A percentile compares a stretch with the other conserved stretches of the same genome.
These are phyloP conservation scores for Halisarca cf. caerulea DNA, from an alignment of 37 sponge, comb jelly and placozoan species.

Conservation along the genomic window DNA sequence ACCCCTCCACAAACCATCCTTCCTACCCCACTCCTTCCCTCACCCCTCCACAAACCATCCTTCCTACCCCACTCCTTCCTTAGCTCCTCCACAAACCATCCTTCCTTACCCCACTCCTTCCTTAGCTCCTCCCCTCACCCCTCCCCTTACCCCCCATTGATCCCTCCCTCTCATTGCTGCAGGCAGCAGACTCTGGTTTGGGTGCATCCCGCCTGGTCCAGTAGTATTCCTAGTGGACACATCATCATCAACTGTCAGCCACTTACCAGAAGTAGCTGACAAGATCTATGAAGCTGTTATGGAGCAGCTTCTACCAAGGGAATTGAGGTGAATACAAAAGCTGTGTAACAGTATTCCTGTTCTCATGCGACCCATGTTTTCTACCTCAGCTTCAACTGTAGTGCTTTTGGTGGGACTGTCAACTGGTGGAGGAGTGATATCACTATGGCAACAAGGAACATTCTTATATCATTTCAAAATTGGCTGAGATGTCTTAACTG, in stretches of 20 bases:
- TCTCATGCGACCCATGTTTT: no score
- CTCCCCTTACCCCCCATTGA: not conserved
- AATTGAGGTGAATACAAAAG: not conserved
- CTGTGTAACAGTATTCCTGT: no score
- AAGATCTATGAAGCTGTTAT: not conserved
- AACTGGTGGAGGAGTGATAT: not conserved
- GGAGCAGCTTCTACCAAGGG: slow-evolving; percentile 21
- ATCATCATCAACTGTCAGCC: not conserved
- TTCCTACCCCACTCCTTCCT: no score
- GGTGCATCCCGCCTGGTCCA: not conserved
- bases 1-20: no score
- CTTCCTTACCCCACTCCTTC: no score
- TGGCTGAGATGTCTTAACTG: not conserved
- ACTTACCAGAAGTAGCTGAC: not conserved
- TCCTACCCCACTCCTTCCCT: no score
- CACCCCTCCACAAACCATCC: no score
- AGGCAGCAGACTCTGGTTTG: slow-evolving; percentile 10
- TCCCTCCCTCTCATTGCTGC: not conserved
- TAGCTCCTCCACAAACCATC: no score
- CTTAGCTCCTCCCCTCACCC: no score
- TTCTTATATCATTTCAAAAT: not conserved
- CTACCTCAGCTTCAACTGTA: not conserved
- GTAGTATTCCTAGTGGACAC: slow-evolving; percentile 9
- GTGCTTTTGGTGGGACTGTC: not conserved
- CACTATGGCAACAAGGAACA: slow-evolving; percentile 10